These are phyloP conservation scores for Numenius phaeopus DNA, from an alignment of 2,797 vertebrate species.

Conservation along the genomic window DNA sequence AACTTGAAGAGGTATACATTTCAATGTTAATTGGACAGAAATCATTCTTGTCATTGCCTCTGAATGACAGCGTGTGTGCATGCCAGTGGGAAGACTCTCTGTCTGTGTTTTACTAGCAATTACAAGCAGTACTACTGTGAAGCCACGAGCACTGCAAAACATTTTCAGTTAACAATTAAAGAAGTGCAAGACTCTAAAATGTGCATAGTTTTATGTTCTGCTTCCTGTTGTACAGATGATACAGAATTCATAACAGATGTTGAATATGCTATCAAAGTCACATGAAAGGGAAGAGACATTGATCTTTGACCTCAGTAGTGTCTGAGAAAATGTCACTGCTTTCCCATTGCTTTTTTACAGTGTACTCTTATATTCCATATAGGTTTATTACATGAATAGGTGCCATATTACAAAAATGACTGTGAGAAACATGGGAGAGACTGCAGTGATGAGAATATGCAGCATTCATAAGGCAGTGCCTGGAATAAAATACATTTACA, in stretches of 20 bases:
- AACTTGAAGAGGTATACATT: background rate
- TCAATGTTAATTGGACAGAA: background rate
- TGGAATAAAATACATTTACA: background rate
- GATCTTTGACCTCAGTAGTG: background rate
- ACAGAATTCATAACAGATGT: conserved; percentile 35
- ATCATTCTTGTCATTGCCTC: background rate
- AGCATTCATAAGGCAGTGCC: background rate
- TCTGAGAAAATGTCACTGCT: conserved; percentile 36
- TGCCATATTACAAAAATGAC: background rate
- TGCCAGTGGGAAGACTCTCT: background rate
- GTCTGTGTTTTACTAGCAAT: background rate
- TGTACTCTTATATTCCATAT: background rate
- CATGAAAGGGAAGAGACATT: background rate
- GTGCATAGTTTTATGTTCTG: background rate
- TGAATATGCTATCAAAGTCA: background rate
- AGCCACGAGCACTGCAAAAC: background rate
- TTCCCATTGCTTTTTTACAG: background rate
- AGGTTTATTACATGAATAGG: background rate
- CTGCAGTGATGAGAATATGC: background rate
- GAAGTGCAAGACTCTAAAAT: background rate
- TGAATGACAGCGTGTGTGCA: background rate
- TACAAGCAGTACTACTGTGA: background rate
- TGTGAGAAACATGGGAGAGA: background rate
- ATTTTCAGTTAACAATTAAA: background rate
- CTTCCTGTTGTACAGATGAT: conserved; percentile 15